These are phyloP conservation scores for Atopsyche davidsoni DNA, from an alignment of 1,140 invertebrate genomes.

Conservation along the genomic window DNA sequence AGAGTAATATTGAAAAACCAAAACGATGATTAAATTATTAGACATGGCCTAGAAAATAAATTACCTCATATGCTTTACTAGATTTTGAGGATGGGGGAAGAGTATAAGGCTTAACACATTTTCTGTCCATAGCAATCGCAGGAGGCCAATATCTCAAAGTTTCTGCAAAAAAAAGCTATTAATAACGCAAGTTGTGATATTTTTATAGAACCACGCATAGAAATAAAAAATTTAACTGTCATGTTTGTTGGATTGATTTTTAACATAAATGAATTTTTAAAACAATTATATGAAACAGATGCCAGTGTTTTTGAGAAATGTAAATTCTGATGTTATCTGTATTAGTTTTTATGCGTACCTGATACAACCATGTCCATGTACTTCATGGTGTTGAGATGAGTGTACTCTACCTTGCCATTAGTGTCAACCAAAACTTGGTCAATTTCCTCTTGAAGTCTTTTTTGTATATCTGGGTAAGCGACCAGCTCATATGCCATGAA, in stretches of 20 bases:
- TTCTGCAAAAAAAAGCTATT: conserved; percentile 37
- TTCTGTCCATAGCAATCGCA: conserved; percentile 33
- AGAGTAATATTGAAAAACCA: neutral
- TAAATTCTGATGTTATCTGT: too few species aligned
- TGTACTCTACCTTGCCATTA: conserved; percentile 35
- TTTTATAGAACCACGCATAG: too few species aligned
- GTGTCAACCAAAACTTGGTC: conserved; percentile 30
- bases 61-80: conserved; percentile 12
- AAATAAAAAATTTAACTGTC: too few species aligned
- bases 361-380: conserved; percentile 33
- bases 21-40: neutral
- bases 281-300: too few species aligned
- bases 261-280: too few species aligned
- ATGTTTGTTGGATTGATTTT: too few species aligned
- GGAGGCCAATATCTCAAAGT: conserved; percentile 43
- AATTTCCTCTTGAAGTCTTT: conserved; percentile 43
- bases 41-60: neutral
- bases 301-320: too few species aligned
- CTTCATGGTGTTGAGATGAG: conserved; percentile 36
- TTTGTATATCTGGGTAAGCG: conserved; percentile 43
- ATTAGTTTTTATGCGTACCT: too few species aligned
- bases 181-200: too few species aligned
- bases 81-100: conserved; percentile 17
- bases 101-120: conserved; percentile 32
- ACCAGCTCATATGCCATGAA: conserved; percentile 44